Evolutionary conservation across 2,888 invertebrate species (phyloP).

Genomic region (Plagodis dolabraria): DNA sequence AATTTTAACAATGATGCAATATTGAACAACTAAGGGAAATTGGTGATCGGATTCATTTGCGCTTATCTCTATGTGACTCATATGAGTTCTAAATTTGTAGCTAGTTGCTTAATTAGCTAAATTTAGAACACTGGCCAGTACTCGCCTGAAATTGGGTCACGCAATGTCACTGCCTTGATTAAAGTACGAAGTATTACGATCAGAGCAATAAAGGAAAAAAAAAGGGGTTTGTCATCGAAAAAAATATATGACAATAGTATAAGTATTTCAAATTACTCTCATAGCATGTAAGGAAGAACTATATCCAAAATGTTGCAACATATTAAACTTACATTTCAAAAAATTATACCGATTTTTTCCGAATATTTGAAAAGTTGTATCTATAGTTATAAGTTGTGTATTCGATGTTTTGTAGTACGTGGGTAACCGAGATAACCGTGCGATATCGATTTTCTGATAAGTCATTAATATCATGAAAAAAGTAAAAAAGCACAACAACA

Average conservation of each 20-base stretch:
- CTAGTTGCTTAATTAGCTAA: no score
- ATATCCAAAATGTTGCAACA: conserved; percentile 43
- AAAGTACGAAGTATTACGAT: conserved; percentile 6
- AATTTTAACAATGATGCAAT: no score
- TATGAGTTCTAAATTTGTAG: no score
- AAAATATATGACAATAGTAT: conserved; percentile 21
- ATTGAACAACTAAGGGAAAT: no score
- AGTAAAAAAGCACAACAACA: no score
- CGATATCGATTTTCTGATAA: background rate
- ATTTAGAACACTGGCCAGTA: no score
- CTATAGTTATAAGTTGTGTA: conserved; percentile 24
- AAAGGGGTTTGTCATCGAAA: conserved; percentile 10
- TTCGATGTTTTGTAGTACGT: conserved; percentile 20
- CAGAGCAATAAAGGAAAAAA: conserved; percentile 12
- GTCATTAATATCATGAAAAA: no score
- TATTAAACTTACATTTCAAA: conserved; percentile 39
- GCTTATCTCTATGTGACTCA: no score
- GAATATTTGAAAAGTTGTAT: conserved; percentile 25
- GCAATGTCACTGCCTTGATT: background rate
- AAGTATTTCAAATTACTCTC: conserved; percentile 44
- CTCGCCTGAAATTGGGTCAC: background rate
- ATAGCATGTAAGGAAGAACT: conserved; percentile 42
- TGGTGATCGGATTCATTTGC: no score
- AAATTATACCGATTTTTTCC: conserved; percentile 27
- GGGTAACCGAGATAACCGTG: conserved; percentile 5